Evolutionary conservation across 2,888 invertebrate species (phyloP).

Genomic region (Abrostola triplasia): DNA sequence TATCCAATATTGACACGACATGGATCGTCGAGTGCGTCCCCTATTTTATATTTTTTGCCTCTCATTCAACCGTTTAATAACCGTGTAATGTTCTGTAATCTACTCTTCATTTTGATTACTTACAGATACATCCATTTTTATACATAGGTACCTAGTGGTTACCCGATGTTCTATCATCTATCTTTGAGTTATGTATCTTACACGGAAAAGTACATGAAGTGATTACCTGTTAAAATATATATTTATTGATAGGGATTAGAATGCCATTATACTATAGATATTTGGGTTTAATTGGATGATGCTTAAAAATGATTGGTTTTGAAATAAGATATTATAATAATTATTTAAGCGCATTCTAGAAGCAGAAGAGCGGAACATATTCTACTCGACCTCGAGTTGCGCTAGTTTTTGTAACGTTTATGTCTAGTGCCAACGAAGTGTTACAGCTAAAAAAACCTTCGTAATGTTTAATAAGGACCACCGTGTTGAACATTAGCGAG

Average conservation of each 20-base stretch:
- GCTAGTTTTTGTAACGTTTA: conserved; percentile 3
- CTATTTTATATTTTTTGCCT: conserved; percentile 50
- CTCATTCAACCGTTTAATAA: conserved; percentile 50
- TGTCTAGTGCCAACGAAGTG: conserved; percentile 12
- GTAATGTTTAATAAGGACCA: conserved; percentile 62
- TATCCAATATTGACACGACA: conserved; percentile 71
- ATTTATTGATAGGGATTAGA: too few species aligned
- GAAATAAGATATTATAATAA: background rate
- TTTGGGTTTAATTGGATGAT: background rate
- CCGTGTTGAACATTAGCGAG: conserved; percentile 65
- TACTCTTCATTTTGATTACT: conserved; percentile 21
- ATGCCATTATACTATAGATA: too few species aligned
- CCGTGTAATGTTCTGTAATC: conserved; percentile 45
- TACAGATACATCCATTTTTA: conserved; percentile 13
- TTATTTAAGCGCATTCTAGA: background rate
- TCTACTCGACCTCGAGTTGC: background rate
- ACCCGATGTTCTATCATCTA: conserved; percentile 5
- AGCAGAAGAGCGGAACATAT: background rate
- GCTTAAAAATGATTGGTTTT: background rate
- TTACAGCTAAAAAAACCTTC: conserved; percentile 23
- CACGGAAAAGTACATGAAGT: too few species aligned
- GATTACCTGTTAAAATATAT: too few species aligned
- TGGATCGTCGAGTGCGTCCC: conserved; percentile 57
- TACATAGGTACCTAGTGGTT: conserved; percentile 4
- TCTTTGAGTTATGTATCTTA: background rate